Conservation (phyloP, 2,797 vertebrate species). For the Cossypha caffra region DNA sequence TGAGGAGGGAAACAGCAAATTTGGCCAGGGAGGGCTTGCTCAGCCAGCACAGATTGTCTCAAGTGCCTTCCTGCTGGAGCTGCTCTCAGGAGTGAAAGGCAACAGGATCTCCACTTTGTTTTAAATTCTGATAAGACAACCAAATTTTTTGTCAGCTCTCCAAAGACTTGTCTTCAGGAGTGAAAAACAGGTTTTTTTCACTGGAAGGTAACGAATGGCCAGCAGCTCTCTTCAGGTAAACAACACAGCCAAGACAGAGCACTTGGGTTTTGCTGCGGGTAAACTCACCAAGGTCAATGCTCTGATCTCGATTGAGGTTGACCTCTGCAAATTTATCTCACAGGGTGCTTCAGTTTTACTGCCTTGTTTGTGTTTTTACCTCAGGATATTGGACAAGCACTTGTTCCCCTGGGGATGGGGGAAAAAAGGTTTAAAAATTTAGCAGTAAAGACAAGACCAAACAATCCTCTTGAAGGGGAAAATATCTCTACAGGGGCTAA, state of each 20-base stretch:
- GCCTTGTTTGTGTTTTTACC: background rate
- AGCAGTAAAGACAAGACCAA: slow-evolving; percentile 43
- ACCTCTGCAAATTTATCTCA: slow-evolving; percentile 33
- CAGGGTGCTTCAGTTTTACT: background rate
- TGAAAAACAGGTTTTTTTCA: background rate
- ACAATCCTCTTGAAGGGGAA: slow-evolving; percentile 20
- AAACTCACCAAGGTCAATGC: slow-evolving; percentile 25
- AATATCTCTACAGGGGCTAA: slow-evolving; percentile 4
- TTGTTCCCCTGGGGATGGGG: background rate
- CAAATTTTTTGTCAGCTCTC: background rate
- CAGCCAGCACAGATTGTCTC: background rate
- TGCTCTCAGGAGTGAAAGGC: background rate
- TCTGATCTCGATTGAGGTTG: background rate
- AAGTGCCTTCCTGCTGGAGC: background rate
- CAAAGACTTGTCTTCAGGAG: background rate
- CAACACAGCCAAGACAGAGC: background rate
- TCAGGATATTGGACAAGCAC: slow-evolving; percentile 1
- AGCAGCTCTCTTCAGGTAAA: slow-evolving; percentile 16
- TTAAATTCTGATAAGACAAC: background rate
- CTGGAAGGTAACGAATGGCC: background rate
- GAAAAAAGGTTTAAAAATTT: background rate
- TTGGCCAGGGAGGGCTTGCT: background rate
- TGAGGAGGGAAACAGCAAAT: background rate
- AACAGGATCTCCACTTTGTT: background rate
- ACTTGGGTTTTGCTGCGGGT: background rate